Conservation (phyloP, 2,797 vertebrate species). For the Sciurus carolinensis region DNA sequence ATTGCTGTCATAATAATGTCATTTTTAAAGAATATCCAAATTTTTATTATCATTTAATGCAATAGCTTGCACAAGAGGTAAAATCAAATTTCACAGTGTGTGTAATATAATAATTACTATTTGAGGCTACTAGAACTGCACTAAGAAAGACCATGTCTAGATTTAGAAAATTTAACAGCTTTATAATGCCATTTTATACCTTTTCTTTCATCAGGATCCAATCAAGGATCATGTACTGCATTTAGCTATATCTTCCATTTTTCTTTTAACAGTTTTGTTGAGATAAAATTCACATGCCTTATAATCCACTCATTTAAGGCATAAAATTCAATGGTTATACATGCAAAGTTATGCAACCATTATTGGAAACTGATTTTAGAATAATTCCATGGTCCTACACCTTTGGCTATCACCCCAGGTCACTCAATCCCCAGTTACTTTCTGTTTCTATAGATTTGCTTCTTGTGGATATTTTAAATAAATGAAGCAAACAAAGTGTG, state of each 20-base stretch:
- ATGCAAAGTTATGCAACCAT: slow-evolving; percentile 3
- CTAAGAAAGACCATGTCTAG: not conserved
- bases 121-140: not conserved
- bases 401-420: not conserved
- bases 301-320: not conserved
- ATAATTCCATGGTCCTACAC: not conserved
- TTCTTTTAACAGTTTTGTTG: not conserved
- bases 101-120: slow-evolving; percentile 27
- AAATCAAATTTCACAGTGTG: slow-evolving; percentile 55
- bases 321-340: not conserved
- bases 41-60: slow-evolving; percentile 56
- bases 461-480: not conserved
- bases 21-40: not conserved
- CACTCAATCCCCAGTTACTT: not conserved
- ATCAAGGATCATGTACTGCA: not conserved
- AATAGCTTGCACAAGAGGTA: slow-evolving; percentile 19
- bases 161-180: slow-evolving; percentile 1
- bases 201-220: not conserved
- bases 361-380: slow-evolving; percentile 34
- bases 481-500: not conserved
- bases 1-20: slow-evolving; percentile 3
- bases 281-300: slow-evolving; percentile 34
- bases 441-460: not conserved
- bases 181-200: slow-evolving; percentile 26
- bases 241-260: not conserved